A percentile compares a stretch with the other conserved stretches of the same genome.
phyloP scores from a whole-genome alignment of 2,888 invertebrate genomes.

The Seladonia tumulorum region DNA sequence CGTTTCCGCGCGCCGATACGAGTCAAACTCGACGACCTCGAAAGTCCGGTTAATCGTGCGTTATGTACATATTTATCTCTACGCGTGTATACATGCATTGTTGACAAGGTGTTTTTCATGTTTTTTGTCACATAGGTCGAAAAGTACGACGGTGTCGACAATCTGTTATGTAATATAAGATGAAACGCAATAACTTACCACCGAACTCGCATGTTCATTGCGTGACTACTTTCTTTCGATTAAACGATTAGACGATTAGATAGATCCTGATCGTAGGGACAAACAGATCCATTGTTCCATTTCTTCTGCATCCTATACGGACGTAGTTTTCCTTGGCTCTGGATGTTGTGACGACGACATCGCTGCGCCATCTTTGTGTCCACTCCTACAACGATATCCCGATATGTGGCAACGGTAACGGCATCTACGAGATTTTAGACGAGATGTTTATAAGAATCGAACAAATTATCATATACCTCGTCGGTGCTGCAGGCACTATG shows the following conservation, averaged over 20 bases:
- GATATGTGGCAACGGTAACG: background rate
- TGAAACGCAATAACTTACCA: background rate
- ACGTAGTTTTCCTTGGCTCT: background rate
- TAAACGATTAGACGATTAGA: background rate
- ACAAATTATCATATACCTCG: background rate
- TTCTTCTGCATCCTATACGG: background rate
- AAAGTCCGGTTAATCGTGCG: background rate
- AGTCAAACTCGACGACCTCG: constrained; percentile 33
- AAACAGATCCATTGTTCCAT: background rate
- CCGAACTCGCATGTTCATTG: background rate
- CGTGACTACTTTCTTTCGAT: background rate
- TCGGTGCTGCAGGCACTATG: too few species aligned
- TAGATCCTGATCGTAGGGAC: background rate
- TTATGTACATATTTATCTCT: background rate
- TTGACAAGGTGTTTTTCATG: constrained; percentile 6
- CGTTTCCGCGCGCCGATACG: constrained; percentile 13
- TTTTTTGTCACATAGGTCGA: background rate
- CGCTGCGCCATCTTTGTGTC: background rate
- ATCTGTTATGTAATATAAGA: background rate
- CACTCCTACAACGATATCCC: background rate
- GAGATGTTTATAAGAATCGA: background rate
- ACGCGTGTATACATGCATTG: background rate
- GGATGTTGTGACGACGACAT: background rate
- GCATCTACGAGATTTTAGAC: background rate
- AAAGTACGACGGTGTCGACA: background rate